Percentiles rank a stretch among this genome's conserved stretches.
Conservation (phyloP, 2,888 invertebrate genomes). For the Tetranychus truncatus region DNA sequence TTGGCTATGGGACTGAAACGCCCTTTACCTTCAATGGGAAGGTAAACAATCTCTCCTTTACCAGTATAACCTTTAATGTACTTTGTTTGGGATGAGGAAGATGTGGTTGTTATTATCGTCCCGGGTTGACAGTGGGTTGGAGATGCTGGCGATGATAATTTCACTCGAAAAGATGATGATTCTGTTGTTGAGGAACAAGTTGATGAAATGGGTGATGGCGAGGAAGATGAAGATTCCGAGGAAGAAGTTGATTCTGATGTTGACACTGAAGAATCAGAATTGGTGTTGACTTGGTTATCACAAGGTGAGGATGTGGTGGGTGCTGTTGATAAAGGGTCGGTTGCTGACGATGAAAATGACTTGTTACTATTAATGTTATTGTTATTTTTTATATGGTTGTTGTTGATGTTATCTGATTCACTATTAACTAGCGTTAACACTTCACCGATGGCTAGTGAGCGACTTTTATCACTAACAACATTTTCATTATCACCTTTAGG, state of each 20-base stretch:
- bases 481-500: constrained; percentile 27
- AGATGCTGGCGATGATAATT: not conserved
- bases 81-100: not conserved
- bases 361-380: not conserved
- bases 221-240: not conserved
- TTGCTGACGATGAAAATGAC: not conserved
- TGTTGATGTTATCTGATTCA: not conserved
- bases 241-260: not conserved
- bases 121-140: not conserved
- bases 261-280: not conserved
- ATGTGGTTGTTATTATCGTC: not conserved
- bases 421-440: constrained; percentile 49
- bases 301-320: not conserved
- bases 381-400: not conserved
- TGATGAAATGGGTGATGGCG: not conserved
- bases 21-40: constrained; percentile 68
- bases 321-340: not conserved
- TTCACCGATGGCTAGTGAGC: constrained; percentile 63
- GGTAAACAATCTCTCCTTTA: constrained; percentile 59
- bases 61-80: constrained; percentile 70
- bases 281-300: not conserved
- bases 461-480: constrained; percentile 32
- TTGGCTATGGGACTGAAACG: constrained; percentile 79
- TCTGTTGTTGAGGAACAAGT: not conserved
- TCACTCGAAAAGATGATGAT: not conserved